Evolutionary conservation across 2,113 vertebrate genomes (phyloP), one percentile per base, ranked within the genome.

Genomic region (Euleptes europaea): DNA sequence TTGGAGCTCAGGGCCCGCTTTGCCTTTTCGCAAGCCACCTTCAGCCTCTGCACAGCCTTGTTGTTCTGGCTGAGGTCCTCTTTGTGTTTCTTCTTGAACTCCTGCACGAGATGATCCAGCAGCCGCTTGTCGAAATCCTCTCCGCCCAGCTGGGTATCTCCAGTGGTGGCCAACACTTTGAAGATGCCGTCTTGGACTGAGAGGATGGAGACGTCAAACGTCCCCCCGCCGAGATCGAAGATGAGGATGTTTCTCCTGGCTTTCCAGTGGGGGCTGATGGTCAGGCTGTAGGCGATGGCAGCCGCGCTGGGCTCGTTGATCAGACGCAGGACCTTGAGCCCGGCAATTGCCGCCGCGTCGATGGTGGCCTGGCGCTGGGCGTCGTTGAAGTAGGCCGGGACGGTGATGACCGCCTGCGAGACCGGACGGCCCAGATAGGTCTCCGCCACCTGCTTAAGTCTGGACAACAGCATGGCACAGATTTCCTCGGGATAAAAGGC

Each of bases 1-100:
- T 96, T 96, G 93, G 97, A 97, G 81, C 96, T 97, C 88, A 97
- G 94, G 49, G 96, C 96, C 78, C 97, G 96, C 95, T 97, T 97
- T 0, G 96, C 96, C 78, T 95, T 93, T 86, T 97, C 96, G 1
- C 97, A 97, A 26, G 97, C 96, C 0, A 95, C 97, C 88, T 95
- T 96, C 74, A 97, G 95, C 91, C 96, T 96, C 78, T 96, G 96
- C 77, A 97, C 93, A 1, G 97, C 96, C 73, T 96, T 96, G 89
- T 97, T 96, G 93, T 97, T 97, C 92, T 97, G 95, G 1, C 95
- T 95, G 90, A 97, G 94, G 94, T 97, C 97, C 65, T 97, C 97
- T 88, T 97, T 97, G 92, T 96, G 95, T 65, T 97, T 97, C 76
- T 95, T 95, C 86, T 96, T 96, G 93, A 97, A 97, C 90, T 97